Conservation (phyloP, 2,113 vertebrate genomes). For the Lepus americanus region DNA sequence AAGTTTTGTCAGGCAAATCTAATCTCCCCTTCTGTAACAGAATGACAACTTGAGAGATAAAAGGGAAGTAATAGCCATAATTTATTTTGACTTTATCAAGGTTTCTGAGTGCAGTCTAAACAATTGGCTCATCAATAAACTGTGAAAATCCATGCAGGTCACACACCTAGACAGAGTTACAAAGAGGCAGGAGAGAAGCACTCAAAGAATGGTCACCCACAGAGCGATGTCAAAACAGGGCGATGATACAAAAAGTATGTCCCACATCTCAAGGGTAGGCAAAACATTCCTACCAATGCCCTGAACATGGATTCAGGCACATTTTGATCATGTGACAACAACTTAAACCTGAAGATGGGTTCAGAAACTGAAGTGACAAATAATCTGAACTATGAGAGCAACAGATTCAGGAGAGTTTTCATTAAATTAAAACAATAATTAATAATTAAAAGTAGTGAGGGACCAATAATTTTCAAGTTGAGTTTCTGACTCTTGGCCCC, state of each 20-base stretch:
- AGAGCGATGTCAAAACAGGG: not conserved
- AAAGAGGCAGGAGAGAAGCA: not conserved
- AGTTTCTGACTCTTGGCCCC: no score
- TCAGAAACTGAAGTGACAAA: conserved; percentile 18
- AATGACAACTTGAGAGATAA: conserved; percentile 56
- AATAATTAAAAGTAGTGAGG: not conserved
- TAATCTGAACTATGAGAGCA: not conserved
- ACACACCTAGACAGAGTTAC: not conserved
- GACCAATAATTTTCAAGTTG: not conserved
- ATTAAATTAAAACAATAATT: not conserved
- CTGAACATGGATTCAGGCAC: not conserved
- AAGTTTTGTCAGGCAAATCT: conserved; percentile 63
- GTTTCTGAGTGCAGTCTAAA: conserved; percentile 54
- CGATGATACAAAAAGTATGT: not conserved
- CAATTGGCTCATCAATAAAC: conserved; percentile 66
- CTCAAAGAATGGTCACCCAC: not conserved
- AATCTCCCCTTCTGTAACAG: conserved; percentile 63
- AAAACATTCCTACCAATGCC: not conserved
- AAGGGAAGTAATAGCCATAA: conserved; percentile 30
- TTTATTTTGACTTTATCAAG: conserved; percentile 65
- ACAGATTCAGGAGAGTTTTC: not conserved
- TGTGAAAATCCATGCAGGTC: conserved; percentile 36
- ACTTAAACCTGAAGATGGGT: not conserved
- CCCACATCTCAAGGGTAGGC: not conserved
- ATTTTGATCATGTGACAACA: not conserved